Base-by-base conservation (phyloP, 2,888 invertebrate species). In the Branchinecta sandiegonensis region DNA sequence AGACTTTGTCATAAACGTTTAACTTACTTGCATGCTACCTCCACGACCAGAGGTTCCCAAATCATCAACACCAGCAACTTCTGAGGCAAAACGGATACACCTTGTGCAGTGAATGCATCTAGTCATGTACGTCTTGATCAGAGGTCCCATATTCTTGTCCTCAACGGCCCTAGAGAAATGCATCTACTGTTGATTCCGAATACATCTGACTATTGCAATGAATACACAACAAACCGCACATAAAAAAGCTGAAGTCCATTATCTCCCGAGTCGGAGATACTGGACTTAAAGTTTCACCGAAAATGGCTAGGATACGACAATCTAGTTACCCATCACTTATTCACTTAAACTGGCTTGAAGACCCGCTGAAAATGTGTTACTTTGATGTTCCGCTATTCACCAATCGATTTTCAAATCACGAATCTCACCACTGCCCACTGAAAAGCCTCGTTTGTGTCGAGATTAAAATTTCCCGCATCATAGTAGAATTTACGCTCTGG, bases 71-170 rank as follows among this genome's bases (percentile, higher is more conserved):
- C 99, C 99, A 68, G 97, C 97, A n/a, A 99, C 87, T 81, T 99
- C 99, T 2, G 95, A 96, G 3, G 96, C 97, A 80, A 99, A 99
- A 72, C 96, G 85, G 74, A 97, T 92, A 78, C 96, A 97, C 7
- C 99, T 84, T 0, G 99, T 99, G 80, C 99, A 99, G 76, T 97
- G 99, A 76, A 99, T 99, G 79, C 99, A 99, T 67, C 99, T 85
- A 0, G 97, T 99, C 99, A 99, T 99, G 37, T 94, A 88, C 0
- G 99, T 99, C 80, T 99, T 99, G 37, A 99, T 89, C 72, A 99
- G 80, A 0, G 99, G 99, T 0, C 99, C 99, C 71, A 99, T 88
- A 79, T 99, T 93, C 79, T 99, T 99, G 79, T 99, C 99, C 79
- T 99, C 97, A 0, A 99, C 96, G 72, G 99, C 97, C 74, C 94